phyloP scores from a whole-genome alignment of 2,113 vertebrate genomes.

The Cyanocitta stelleri region DNA sequence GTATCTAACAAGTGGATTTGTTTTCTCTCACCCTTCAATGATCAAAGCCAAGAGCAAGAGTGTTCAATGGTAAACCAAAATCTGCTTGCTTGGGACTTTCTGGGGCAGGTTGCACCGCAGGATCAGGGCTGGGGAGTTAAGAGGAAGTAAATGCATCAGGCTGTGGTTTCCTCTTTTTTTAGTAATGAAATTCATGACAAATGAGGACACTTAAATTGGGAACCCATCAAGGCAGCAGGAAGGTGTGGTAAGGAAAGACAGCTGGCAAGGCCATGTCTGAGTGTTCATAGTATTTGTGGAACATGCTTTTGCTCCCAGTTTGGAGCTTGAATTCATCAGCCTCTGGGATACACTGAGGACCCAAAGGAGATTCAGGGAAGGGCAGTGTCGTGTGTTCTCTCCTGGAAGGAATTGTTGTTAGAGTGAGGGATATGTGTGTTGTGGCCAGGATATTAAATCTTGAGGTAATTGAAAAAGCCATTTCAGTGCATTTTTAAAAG shows the following conservation, averaged over 20 bases:
- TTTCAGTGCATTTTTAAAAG: conserved; percentile 42
- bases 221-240: neutral
- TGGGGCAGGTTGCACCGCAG: neutral
- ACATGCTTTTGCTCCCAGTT: neutral
- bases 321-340: neutral
- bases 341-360: neutral
- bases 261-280: neutral
- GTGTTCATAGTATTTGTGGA: neutral
- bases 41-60: neutral
- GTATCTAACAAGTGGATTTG: neutral
- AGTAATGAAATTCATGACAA: neutral
- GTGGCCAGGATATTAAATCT: conserved; percentile 24
- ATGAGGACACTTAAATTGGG: neutral
- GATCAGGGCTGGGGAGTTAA: neutral
- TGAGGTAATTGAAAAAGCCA: neutral
- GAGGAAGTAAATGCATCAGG: neutral
- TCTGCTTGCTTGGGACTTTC: neutral
- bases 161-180: neutral
- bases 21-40: neutral
- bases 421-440: neutral
- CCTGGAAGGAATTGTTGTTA: neutral
- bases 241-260: neutral
- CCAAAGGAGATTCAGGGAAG: neutral
- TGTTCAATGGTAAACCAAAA: neutral
- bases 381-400: neutral